Evolutionary conservation across 53 echinoderm and acorn worm species (phyloP).

Genomic region (Paelopatides confundens): DNA sequence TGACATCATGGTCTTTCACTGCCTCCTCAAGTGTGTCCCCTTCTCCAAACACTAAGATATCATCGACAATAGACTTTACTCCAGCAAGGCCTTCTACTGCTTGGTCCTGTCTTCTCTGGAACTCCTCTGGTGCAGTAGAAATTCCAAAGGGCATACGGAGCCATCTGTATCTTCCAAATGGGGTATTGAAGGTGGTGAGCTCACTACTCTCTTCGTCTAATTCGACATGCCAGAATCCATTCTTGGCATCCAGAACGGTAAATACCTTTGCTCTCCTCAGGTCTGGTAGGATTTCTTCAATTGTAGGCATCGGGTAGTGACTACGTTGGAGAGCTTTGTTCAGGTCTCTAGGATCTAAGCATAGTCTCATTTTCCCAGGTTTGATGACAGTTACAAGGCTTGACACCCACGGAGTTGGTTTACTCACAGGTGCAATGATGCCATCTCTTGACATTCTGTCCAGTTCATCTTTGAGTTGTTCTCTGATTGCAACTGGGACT

Average conservation of each 20-base stretch:
- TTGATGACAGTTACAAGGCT: slow-evolving; percentile 49
- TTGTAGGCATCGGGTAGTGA: slow-evolving; percentile 60
- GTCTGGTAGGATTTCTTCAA: slow-evolving; percentile 59
- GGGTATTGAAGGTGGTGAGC: slow-evolving; percentile 52
- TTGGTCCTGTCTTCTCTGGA: slow-evolving; percentile 56
- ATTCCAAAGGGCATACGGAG: slow-evolving; percentile 58
- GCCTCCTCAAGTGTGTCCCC: slow-evolving; percentile 9
- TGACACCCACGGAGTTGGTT: slow-evolving; percentile 64
- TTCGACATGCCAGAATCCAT: slow-evolving; percentile 67
- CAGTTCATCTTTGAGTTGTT: slow-evolving; percentile 51
- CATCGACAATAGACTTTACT: slow-evolving; percentile 4
- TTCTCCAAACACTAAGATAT: slow-evolving; percentile 45
- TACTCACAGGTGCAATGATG: slow-evolving; percentile 35
- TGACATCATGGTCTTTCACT: slow-evolving; percentile 46
- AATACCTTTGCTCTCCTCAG: slow-evolving; percentile 67
- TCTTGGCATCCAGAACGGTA: slow-evolving; percentile 70
- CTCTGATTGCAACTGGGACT: slow-evolving; percentile 53
- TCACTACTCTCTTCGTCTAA: slow-evolving; percentile 53
- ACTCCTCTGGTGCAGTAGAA: slow-evolving; percentile 52
- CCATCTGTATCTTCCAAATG: slow-evolving; percentile 42
- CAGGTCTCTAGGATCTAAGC: slow-evolving; percentile 4
- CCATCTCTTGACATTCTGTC: slow-evolving; percentile 39
- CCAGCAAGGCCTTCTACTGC: slow-evolving; percentile 29
- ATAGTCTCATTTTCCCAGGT: background rate
- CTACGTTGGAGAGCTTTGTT: slow-evolving; percentile 39